Conservation (phyloP, 2,797 vertebrate species). For the Neosilurus mollespiculum region DNA sequence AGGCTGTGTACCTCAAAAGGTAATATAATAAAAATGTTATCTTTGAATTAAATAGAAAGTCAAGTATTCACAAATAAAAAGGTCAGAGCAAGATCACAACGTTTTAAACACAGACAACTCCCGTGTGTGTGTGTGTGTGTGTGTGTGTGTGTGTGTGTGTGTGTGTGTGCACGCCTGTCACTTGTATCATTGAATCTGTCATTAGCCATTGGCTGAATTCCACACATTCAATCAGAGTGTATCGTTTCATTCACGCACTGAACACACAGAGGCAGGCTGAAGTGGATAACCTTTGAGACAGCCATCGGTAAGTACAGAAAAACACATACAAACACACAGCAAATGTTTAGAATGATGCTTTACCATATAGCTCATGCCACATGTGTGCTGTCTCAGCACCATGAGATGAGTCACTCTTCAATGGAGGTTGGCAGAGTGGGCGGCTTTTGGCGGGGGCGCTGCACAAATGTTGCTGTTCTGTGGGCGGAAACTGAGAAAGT, state of each 20-base stretch:
- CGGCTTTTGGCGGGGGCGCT: constrained; percentile 27
- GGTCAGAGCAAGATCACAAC: too few species aligned
- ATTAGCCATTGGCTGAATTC: constrained; percentile 67
- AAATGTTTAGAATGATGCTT: constrained; percentile 14
- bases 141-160: constrained; percentile 34
- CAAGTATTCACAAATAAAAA: not conserved
- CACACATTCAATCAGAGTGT: constrained; percentile 53
- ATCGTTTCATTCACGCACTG: constrained; percentile 40
- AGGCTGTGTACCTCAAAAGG: not conserved
- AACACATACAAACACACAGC: not conserved
- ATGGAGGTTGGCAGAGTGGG: constrained; percentile 21
- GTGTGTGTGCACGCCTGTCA: constrained; percentile 46
- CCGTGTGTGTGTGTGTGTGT: constrained; percentile 8
- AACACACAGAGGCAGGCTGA: constrained; percentile 30
- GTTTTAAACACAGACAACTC: too few species aligned
- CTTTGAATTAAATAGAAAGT: not conserved
- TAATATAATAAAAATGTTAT: not conserved
- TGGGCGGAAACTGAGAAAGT: constrained; percentile 42
- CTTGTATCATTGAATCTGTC: constrained; percentile 45
- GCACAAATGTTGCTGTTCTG: constrained; percentile 31
- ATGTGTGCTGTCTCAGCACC: constrained; percentile 30
- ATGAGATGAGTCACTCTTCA: constrained; percentile 35
- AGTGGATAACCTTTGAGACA: constrained; percentile 29
- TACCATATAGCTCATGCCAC: constrained; percentile 16
- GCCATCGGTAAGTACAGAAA: constrained; percentile 38